Evolutionary conservation across 1,140 invertebrate species (phyloP), one percentile per base, ranked within the genome.

Genomic region (Coelopa frigida): DNA sequence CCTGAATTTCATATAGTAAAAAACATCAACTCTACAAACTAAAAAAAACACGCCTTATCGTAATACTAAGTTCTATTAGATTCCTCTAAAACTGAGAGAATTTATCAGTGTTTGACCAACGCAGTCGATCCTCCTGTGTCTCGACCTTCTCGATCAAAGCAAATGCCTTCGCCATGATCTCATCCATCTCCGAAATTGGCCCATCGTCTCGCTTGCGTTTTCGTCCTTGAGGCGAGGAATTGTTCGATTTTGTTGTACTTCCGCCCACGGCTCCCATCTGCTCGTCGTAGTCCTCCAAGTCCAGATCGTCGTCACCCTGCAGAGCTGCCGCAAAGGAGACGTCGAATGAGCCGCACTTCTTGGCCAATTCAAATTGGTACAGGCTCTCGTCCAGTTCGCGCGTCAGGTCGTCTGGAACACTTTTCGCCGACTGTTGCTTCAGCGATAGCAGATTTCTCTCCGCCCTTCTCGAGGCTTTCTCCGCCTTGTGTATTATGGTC

Each of bases 311-410:
- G 14, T 44, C 47, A 12, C 23, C 15, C 6, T 26, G 31, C 15
- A 44, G 6, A 14, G 38, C 18, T 7, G 18, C 3, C 14, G 44
- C 14, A 31, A 37, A 48, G 7, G 21, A 10, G 11, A 18, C 21
- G 22, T 49, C 47, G 20, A 24, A 49, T 21, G 24, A 27, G 31
- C 47, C 42, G 8, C 32, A 24, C 27, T 44, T 29, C 32, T 49
- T 49, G 0, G 41, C 20, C 26, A 49, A 32, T 44, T 51, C 45
- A 35, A 51, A 51, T 22, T 51, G 26, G 21, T 47, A 44, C 18
- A 51, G 12, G n/a, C 40, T 48, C 2, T 44, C 45, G 37, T 51
- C 50, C 8, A 51, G 20, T 15, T 43, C 36, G 0, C 45, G 40
- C 21, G 39, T n/a, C 15, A 48, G 11, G 40, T 40, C 31, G 27